Evolutionary conservation across 2,888 invertebrate genomes (phyloP).

Genomic region (Tetragonula carbonaria): DNA sequence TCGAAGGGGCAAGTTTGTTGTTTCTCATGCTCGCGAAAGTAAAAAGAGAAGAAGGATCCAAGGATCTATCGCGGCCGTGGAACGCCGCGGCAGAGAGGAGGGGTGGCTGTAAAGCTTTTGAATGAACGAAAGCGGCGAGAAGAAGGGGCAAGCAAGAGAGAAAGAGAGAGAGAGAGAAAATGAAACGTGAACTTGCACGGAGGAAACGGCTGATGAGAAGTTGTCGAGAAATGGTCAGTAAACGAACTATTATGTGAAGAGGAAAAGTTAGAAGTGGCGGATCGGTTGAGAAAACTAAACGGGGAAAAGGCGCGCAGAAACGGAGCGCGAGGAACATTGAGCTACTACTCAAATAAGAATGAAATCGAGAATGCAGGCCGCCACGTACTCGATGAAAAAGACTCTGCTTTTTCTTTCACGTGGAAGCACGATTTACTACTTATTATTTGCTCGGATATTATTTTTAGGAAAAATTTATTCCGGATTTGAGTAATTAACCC

Average conservation of each 20-base stretch:
- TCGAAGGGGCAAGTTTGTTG: background rate
- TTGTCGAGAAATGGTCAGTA: slow-evolving; percentile 51
- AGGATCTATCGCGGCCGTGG: slow-evolving; percentile 28
- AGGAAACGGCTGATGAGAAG: slow-evolving; percentile 35
- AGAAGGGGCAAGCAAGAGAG: background rate
- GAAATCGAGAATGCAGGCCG: background rate
- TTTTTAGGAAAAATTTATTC: background rate
- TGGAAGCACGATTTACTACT: background rate
- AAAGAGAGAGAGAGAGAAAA: background rate
- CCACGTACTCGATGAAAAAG: background rate
- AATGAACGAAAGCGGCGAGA: background rate
- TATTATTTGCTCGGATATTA: background rate
- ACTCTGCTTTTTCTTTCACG: background rate
- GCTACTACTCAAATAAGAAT: slow-evolving; percentile 18
- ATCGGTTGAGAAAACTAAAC: slow-evolving; percentile 47
- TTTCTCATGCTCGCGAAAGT: slow-evolving; percentile 12
- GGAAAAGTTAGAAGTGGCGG: slow-evolving; percentile 53
- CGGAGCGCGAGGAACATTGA: background rate
- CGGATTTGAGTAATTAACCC: no score
- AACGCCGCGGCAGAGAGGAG: background rate
- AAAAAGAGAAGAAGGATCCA: slow-evolving; percentile 3
- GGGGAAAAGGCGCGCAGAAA: slow-evolving; percentile 2
- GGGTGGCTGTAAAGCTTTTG: slow-evolving; percentile 18
- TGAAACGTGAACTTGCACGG: slow-evolving; percentile 12
- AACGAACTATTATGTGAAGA: slow-evolving; percentile 54